Evolutionary conservation across 1,140 invertebrate species (phyloP), one percentile per base, ranked within the genome.

Genomic region (Ostrea denselamellosa): DNA sequence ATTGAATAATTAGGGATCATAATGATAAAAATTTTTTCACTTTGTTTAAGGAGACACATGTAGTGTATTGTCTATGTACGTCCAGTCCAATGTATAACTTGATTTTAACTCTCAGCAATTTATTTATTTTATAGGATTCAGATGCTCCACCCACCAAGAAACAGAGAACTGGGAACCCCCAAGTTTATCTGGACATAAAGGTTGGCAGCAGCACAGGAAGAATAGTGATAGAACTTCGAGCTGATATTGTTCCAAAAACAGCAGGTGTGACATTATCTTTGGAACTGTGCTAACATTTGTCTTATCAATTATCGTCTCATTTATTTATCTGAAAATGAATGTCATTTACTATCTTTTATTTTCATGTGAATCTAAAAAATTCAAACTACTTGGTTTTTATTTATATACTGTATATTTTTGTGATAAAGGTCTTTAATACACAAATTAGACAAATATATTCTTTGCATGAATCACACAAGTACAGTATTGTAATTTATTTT

Each of bases 181-280:
- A 94, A 85, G 94, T 95, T 17, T 95, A 92, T 87, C 89, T 95
- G 83, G 95, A 95, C 84, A 93, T 95, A 65, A 93, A 92, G 71
- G 93, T 95, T 56, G 94, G 94, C 4, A 94, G 85, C 83, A 86
- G 90, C 77, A 86, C 89, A n/a, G 95, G 95, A 1, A 88, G 94
- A 65, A 93, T 95, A 54, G 90, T 92, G 9, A 94, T 94, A 56
- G 92, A 93, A 68, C 90, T 95, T 1, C 86, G 93, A 8, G 96
- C 97, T 44, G 98, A 99, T 94, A 96, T 99, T 86, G 98, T 98
- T 14, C 99, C 99, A 4, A 97, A 97, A 94, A 99, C 99, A 68
- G 98, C 97, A 65, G 95, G 95, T 95, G 88, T 84, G 51, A 44
- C 9, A 22, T 68, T 81, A 10, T 5, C 7, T 7, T n/a, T 3